Conservation (phyloP, 2,113 vertebrate genomes). For the Cnemophilus loriae region DNA sequence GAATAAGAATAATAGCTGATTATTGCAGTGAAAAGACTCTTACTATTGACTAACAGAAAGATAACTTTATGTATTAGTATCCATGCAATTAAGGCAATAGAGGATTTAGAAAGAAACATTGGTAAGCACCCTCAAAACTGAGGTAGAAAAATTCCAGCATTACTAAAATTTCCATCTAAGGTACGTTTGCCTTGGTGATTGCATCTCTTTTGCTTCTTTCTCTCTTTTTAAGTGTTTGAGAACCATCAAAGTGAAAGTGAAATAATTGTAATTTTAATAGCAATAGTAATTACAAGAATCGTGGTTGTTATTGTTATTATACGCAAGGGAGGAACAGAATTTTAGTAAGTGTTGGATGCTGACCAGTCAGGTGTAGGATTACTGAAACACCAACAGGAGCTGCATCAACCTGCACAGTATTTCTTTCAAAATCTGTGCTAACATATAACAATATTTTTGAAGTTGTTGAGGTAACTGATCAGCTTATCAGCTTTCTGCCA, state of each 20-base stretch:
- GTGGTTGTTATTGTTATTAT: neutral
- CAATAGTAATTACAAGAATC: neutral
- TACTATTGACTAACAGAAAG: neutral
- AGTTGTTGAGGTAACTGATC: neutral
- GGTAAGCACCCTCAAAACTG: neutral
- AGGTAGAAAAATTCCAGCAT: neutral
- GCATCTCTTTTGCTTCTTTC: neutral
- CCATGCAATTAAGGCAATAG: neutral
- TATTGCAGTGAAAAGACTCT: neutral
- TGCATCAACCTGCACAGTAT: neutral
- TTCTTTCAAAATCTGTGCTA: neutral
- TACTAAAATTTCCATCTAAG: neutral
- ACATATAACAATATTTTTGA: neutral
- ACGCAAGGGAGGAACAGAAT: neutral
- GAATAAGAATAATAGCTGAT: neutral
- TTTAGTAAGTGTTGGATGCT: neutral
- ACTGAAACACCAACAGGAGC: neutral
- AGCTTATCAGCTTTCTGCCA: neutral
- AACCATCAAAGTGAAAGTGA: neutral
- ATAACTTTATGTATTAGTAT: neutral
- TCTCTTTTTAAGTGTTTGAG: neutral
- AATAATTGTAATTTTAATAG: neutral
- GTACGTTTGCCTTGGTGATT: neutral
- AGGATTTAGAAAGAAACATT: neutral
- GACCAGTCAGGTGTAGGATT: neutral